Evolutionary conservation across 2,113 vertebrate genomes (phyloP).

Genomic region (Donacobius atricapilla): DNA sequence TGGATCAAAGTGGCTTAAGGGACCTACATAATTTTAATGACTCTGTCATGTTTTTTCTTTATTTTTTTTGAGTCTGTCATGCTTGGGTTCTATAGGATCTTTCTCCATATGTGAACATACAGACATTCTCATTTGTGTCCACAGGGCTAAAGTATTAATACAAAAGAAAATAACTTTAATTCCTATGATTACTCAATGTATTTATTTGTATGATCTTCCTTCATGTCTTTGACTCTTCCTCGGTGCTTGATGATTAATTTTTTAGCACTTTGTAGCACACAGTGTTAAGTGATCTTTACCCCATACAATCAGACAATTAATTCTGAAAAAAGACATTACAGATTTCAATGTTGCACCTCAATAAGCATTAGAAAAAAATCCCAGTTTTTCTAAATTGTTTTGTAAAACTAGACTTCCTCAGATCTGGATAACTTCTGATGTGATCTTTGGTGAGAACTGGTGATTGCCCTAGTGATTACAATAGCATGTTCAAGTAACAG

Average conservation of each 20-base stretch:
- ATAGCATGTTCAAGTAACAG: not conserved
- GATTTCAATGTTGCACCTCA: not conserved
- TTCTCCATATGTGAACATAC: not conserved
- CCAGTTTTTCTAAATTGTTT: not conserved
- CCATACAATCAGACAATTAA: not conserved
- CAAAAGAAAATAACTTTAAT: not conserved
- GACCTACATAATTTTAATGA: not conserved
- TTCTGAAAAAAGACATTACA: not conserved
- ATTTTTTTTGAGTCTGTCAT: not conserved
- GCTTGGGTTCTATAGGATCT: not conserved
- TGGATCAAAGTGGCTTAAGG: constrained; percentile 10
- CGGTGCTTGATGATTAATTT: not conserved
- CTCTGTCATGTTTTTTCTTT: not conserved
- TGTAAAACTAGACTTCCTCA: not conserved
- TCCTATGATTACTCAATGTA: not conserved
- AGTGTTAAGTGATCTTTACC: not conserved
- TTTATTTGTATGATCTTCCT: not conserved
- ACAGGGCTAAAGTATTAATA: not conserved
- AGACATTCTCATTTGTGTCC: not conserved
- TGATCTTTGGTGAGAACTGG: not conserved
- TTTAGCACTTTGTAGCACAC: not conserved
- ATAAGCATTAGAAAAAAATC: accelerated
- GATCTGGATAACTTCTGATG: not conserved
- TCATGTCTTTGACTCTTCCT: not conserved
- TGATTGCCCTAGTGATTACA: not conserved